Conservation (phyloP, 2,888 invertebrate species). For the Erebia epiphron region DNA sequence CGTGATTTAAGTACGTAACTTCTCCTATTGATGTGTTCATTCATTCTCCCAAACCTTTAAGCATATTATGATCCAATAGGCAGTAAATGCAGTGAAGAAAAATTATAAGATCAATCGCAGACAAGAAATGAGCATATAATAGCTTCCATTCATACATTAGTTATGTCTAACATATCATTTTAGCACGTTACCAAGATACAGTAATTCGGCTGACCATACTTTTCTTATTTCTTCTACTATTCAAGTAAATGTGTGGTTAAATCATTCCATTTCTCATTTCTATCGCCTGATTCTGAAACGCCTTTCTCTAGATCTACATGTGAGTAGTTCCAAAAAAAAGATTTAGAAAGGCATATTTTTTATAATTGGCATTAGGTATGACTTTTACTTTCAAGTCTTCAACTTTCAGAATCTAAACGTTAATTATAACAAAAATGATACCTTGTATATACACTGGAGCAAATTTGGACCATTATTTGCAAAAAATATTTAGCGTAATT, state of each 20-base stretch:
- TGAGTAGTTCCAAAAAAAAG: constrained; percentile 47
- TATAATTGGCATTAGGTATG: constrained; percentile 3
- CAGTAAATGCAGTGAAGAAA: constrained; percentile 3
- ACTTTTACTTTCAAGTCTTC: constrained; percentile 32
- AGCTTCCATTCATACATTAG: neutral
- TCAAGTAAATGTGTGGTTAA: neutral
- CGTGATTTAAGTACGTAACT: too few species aligned
- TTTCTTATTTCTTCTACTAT: neutral
- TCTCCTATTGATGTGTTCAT: too few species aligned
- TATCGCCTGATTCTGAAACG: constrained; percentile 46
- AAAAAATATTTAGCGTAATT: neutral
- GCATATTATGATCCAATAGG: neutral
- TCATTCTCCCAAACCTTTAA: neutral
- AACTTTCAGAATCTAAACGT: constrained; percentile 32
- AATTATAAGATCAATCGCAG: neutral
- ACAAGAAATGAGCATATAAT: constrained; percentile 2
- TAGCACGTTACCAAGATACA: neutral
- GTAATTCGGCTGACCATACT: neutral
- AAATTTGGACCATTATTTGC: neutral
- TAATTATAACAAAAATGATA: neutral
- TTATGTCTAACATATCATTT: neutral
- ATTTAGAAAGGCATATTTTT: constrained; percentile 56
- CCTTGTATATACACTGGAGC: neutral
- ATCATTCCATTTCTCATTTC: constrained; percentile 41
- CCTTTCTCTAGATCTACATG: constrained; percentile 68